Evolutionary conservation across 2,888 invertebrate species (phyloP), one percentile per base, ranked within the genome.

Genomic region (Eucriotettix oculatus): DNA sequence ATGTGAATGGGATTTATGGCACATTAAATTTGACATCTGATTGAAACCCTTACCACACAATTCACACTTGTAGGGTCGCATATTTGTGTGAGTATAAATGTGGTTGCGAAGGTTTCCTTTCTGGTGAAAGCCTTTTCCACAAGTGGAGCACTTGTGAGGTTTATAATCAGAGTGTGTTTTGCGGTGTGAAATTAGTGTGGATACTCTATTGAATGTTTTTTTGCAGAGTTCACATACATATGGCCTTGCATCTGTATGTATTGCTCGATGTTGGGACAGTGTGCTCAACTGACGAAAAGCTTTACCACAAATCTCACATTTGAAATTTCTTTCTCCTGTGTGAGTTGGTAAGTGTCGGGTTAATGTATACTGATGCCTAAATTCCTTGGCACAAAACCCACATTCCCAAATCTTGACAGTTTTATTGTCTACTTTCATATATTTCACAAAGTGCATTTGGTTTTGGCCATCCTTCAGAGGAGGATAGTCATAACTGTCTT

Each of bases 101-200:
- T 87, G 87, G 69, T 87, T 87, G 1, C 86, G 78, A 57, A 87
- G 73, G 69, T 87, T 87, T 12, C 87, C 86, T 81, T 87, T 87
- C 69, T 87, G 87, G 71, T 87, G 87, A 71, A 87, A 87, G 65
- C 86, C 86, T 72, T 87, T 87, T 58, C 83, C 82, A 71, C 87
- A 87, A 59, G 85, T 74, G 68, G 83, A 81, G 68, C 87, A 87
- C 63, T 78, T 80, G 72, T 86, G 86, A 0, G 85, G 85, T 68
- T 87, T 87, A 64, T 82, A 77, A 56, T 83, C 81, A 10, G 84
- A 84, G 69, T 87, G 87, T 9, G 85, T 87, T 75, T 87, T 87
- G 64, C 85, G 79, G 68, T 87, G 87, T 12, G 87, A 87, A 69
- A 87, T 87, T 64, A 87, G 74, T n/a, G 87, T 87, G 10, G 87